Conservation (phyloP, 1,140 invertebrate genomes). For the Nautilus pompilius region DNA sequence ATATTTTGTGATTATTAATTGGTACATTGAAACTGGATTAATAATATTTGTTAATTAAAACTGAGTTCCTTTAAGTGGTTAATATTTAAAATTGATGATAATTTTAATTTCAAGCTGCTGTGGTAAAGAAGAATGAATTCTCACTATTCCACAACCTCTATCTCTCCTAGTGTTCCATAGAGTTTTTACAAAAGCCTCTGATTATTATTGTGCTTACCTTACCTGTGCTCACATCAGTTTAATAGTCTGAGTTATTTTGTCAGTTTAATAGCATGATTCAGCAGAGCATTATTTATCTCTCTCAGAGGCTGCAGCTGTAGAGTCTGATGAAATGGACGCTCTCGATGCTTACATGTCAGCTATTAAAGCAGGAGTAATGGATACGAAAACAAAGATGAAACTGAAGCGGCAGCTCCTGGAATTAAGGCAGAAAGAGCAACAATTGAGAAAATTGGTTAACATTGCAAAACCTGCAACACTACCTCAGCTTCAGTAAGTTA, state of each 20-base stretch:
- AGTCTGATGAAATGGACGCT: slow-evolving; percentile 47
- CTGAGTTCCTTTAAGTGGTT: no score
- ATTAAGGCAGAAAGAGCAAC: slow-evolving; percentile 68
- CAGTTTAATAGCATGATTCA: not conserved
- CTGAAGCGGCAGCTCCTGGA: slow-evolving; percentile 64
- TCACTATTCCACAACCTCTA: no score
- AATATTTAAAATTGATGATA: no score
- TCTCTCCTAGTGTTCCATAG: no score
- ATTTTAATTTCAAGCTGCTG: no score
- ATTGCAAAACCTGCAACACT: slow-evolving; percentile 68
- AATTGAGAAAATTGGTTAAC: slow-evolving; percentile 70
- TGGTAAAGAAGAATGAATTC: no score
- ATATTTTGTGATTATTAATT: no score
- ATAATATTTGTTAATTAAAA: no score
- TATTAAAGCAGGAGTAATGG: slow-evolving; percentile 52
- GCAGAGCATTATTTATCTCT: not conserved
- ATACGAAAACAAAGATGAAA: slow-evolving; percentile 51
- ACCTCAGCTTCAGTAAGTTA: slow-evolving; percentile 30
- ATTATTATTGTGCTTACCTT: not conserved
- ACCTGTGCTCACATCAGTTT: not conserved
- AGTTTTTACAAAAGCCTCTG: no score
- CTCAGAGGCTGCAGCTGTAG: slow-evolving; percentile 33
- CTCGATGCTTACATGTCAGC: slow-evolving; percentile 56
- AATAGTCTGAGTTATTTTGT: not conserved
- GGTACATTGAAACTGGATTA: no score